phyloP scores from a whole-genome alignment of 2,797 vertebrate genomes.

The Melanotaenia pygmaea region DNA sequence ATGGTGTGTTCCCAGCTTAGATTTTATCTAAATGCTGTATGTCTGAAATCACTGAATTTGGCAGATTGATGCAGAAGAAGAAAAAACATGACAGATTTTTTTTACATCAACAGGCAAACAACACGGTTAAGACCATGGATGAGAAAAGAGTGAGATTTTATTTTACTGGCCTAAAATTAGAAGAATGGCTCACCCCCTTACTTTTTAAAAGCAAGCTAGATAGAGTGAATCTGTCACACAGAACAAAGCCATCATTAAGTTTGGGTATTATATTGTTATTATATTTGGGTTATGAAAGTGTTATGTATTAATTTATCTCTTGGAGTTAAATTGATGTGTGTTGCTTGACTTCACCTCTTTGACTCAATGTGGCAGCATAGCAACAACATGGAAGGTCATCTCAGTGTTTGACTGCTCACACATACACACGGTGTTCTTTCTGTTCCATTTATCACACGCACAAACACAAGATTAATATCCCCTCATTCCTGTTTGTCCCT shows the following conservation, averaged over 20 bases:
- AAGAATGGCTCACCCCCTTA: no score
- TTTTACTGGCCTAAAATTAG: not conserved
- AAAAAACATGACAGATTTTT: not conserved
- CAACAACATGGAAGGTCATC: not conserved
- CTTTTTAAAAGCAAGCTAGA: not conserved
- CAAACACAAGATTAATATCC: conserved; percentile 5
- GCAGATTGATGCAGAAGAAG: no score
- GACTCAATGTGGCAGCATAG: not conserved
- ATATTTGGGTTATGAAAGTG: not conserved
- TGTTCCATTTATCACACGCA: conserved; percentile 9
- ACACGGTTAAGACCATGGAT: not conserved
- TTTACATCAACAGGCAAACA: not conserved
- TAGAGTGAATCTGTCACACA: not conserved
- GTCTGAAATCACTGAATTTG: no score
- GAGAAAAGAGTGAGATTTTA: not conserved
- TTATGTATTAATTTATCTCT: not conserved
- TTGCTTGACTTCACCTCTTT: not conserved
- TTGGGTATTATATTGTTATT: not conserved
- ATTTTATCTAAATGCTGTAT: not conserved
- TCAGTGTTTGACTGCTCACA: not conserved
- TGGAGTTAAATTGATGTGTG: not conserved
- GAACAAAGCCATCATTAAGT: not conserved
- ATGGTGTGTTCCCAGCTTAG: not conserved
- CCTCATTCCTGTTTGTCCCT: conserved; percentile 16
- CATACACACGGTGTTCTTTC: conserved; percentile 7